phyloP scores from a whole-genome alignment of 2,888 invertebrate species.

The Keiferia lycopersicella region DNA sequence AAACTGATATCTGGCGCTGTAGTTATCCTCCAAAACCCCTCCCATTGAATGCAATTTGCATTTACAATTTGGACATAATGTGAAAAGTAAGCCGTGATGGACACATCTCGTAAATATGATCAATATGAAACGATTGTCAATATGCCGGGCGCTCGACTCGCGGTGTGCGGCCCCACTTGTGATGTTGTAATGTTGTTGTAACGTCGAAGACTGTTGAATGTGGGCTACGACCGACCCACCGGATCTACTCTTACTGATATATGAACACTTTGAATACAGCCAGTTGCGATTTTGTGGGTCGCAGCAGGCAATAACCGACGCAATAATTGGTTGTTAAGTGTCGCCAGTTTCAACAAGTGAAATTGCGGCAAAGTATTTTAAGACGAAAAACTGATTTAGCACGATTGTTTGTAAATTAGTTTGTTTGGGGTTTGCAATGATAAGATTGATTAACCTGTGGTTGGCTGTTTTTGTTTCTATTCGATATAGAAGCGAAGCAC shows the following conservation, averaged over 20 bases:
- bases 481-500: no score
- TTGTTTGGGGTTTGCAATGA: neutral
- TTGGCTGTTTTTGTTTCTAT: neutral
- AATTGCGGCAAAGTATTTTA: no score
- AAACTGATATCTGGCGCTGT: neutral
- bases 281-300: neutral
- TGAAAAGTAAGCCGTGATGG: neutral
- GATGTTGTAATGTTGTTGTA: slow-evolving; percentile 6
- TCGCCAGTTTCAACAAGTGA: no score
- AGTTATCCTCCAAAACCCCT: neutral
- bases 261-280: neutral
- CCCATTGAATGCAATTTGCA: neutral
- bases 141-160: slow-evolving; percentile 2
- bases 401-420: neutral
- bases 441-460: neutral
- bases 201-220: slow-evolving; percentile 14
- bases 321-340: no score
- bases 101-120: neutral
- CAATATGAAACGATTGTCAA: neutral
- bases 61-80: no score
- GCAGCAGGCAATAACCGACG: neutral
- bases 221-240: neutral
- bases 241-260: slow-evolving; percentile 10
- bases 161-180: neutral
- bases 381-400: neutral